A percentile compares a stretch with the other conserved stretches of the same genome.
These are phyloP conservation scores for Notoglanidium macrostoma DNA, from an alignment of 2,797 vertebrate species.

Conservation along the genomic window DNA sequence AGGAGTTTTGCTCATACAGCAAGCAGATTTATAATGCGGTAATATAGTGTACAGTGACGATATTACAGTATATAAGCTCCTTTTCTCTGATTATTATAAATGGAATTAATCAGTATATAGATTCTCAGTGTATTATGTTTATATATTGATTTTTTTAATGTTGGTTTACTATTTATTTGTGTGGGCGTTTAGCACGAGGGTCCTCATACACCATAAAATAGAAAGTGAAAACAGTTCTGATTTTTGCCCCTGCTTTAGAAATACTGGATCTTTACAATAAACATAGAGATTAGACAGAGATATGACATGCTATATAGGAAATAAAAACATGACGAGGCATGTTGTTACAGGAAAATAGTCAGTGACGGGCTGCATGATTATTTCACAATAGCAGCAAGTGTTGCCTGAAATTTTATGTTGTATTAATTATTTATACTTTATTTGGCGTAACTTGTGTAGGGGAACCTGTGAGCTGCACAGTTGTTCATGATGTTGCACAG, in stretches of 20 bases:
- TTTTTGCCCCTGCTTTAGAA: background rate
- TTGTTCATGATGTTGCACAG: no score
- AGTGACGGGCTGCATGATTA: background rate
- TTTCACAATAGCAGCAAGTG: background rate
- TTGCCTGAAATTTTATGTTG: background rate
- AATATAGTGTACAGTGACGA: slow-evolving; percentile 18
- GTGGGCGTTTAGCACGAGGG: background rate
- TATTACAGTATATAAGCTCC: background rate
- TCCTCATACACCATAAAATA: background rate
- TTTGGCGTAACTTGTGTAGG: background rate
- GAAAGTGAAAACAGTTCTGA: background rate
- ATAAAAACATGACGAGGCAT: background rate
- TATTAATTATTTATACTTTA: background rate
- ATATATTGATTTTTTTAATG: background rate
- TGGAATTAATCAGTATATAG: background rate
- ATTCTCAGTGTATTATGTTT: background rate
- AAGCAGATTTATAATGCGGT: slow-evolving; percentile 51
- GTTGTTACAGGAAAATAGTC: background rate
- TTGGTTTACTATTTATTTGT: background rate
- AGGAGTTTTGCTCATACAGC: slow-evolving; percentile 47
- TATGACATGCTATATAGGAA: background rate
- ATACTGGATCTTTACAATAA: background rate
- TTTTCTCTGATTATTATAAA: background rate
- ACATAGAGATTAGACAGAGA: background rate
- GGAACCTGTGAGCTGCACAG: background rate